Evolutionary conservation across 2,113 vertebrate genomes (phyloP), one percentile per base, ranked within the genome.

Genomic region (Gila orcuttii): DNA sequence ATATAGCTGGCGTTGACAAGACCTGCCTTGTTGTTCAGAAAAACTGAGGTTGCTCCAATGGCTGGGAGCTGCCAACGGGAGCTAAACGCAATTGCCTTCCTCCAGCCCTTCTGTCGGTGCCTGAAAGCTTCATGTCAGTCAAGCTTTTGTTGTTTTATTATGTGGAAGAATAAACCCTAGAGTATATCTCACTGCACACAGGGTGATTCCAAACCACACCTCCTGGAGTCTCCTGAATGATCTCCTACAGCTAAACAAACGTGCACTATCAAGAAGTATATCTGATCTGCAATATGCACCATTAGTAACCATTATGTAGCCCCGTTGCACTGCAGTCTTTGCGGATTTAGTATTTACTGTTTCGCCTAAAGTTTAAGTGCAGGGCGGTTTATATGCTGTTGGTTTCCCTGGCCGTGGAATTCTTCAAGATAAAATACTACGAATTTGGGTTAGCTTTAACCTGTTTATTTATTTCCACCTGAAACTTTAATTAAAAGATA

Each of bases 401-500:
- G 25, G 68, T 75, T 84, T 84, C 47, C 59, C 21, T 47, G 82
- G 69, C 78, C 83, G 50, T 87, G 86, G 85, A 89, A 85, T 89
- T 87, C 85, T 50, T 50, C 19, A 55, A 87, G 88, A 89, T 89
- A 87, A 87, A 87, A 85, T 64, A 62, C 86, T 71, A 39, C 0
- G 68, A 83, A 83, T 87, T 82, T 79, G 83, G 88, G 78, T 25
- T 6, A 83, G 73, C 83, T 50, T 33, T 82, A 81, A 89, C 86
- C 82, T 85, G 86, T 89, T 89, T 89, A 89, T 89, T 89, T 89
- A 89, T 89, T 89, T 89, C 68, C 82, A 71, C 81, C 66, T 71
- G 28, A 68, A 83, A 89, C 62, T 89, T 89, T 89, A 89, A 89
- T 89, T 89, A 89, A 89, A 89, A 89, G 88, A 89, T 89, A 89